These are phyloP conservation scores for Heteromurus nitidus DNA, from an alignment of 2,888 invertebrate species.

Conservation along the genomic window DNA sequence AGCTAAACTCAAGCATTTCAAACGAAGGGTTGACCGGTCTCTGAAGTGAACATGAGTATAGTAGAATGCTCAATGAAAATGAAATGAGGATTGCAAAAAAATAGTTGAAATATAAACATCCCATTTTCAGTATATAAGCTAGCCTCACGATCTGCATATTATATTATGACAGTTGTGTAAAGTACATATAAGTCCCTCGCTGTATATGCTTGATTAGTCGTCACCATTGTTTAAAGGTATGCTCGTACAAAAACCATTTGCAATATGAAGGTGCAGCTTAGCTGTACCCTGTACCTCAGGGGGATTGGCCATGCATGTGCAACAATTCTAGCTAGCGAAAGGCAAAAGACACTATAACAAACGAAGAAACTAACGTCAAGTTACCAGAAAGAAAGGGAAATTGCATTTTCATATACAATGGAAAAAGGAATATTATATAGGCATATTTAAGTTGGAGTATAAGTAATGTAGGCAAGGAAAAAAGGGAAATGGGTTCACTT, in stretches of 20 bases:
- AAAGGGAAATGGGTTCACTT: slow-evolving; percentile 38
- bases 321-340: neutral
- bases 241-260: neutral
- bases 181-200: too few species aligned
- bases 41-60: neutral
- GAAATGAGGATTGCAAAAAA: slow-evolving; percentile 33
- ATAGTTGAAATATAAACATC: neutral
- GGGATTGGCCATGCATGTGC: too few species aligned
- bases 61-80: slow-evolving; percentile 6
- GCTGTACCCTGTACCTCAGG: neutral
- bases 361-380: neutral
- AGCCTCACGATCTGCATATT: neutral
- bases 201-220: too few species aligned
- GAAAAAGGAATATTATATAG: too few species aligned
- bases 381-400: slow-evolving; percentile 3
- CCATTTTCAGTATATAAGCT: neutral
- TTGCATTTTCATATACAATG: too few species aligned
- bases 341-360: too few species aligned
- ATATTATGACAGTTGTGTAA: neutral
- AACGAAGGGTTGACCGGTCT: slow-evolving; percentile 9
- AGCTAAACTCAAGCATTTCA: neutral
- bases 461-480: too few species aligned
- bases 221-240: too few species aligned
- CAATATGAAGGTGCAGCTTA: slow-evolving; percentile 1
- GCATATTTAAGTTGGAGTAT: too few species aligned